phyloP scores from a whole-genome alignment of 2,888 invertebrate species.

The Frankliniella intonsa region DNA sequence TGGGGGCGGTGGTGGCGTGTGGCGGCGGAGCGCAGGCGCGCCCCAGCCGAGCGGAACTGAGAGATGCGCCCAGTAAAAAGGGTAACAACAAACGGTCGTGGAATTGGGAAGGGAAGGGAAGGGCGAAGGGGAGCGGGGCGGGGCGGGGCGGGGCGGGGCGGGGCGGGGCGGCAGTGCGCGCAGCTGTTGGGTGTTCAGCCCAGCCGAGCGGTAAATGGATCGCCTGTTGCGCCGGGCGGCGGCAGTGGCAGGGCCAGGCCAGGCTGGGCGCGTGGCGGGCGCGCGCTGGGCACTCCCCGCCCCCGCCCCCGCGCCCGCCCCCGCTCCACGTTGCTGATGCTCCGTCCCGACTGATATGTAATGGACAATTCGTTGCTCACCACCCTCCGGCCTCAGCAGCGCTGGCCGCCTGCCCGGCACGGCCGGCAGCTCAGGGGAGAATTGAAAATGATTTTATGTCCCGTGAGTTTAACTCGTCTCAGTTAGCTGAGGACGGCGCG shows the following conservation, averaged over 20 bases:
- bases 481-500: no score
- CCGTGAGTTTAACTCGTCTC: no score
- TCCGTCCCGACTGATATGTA: background rate
- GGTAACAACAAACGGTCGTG: background rate
- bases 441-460: no score
- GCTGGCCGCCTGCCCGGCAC: background rate
- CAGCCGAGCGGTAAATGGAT: constrained; percentile 11
- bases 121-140: background rate
- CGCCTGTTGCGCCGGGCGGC: background rate
- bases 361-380: background rate
- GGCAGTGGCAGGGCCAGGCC: background rate
- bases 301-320: background rate
- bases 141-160: background rate
- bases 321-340: background rate
- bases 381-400: background rate
- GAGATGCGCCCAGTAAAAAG: constrained; percentile 9
- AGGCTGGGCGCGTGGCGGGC: no score
- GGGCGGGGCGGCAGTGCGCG: background rate
- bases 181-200: background rate
- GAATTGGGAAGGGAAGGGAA: background rate
- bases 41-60: background rate
- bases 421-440: no score
- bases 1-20: background rate
- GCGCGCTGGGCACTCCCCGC: no score
- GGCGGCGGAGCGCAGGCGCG: background rate